Evolutionary conservation across 2,888 invertebrate genomes (phyloP).

Genomic region (Capitulum mitella): DNA sequence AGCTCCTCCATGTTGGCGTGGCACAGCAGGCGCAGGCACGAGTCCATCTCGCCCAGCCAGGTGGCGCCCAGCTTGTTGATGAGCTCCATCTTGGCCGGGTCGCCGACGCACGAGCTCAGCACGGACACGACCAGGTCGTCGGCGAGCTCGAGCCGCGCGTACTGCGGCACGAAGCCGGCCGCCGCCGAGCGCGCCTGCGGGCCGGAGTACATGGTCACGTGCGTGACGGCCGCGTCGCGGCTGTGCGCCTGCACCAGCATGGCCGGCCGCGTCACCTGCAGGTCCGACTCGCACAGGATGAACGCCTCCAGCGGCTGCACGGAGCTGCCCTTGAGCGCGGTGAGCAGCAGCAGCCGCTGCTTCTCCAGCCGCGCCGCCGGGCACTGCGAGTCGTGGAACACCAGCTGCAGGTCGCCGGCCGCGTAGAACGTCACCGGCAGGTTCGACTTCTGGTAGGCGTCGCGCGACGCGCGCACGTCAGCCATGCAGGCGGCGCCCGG

Average conservation of each 20-base stretch:
- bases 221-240: neutral
- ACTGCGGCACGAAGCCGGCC: conserved; percentile 13
- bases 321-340: neutral
- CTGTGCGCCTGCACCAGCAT: neutral
- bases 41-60: conserved; percentile 18
- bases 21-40: conserved; percentile 13
- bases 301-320: conserved; percentile 15
- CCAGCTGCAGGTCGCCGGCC: conserved; percentile 1
- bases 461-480: neutral
- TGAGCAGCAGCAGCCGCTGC: conserved; percentile 20
- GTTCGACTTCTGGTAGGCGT: neutral
- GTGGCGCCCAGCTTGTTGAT: conserved; percentile 20
- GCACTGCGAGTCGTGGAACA: conserved; percentile 7
- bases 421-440: neutral
- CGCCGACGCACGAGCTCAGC: conserved; percentile 18
- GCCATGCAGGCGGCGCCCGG: neutral
- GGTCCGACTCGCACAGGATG: conserved; percentile 13
- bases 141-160: conserved; percentile 20
- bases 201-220: conserved; percentile 22
- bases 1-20: conserved; percentile 13
- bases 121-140: conserved; percentile 15
- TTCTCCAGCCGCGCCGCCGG: neutral
- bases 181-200: conserved; percentile 3
- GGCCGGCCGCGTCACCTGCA: conserved; percentile 11
- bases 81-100: conserved; percentile 23